Conservation (phyloP, 2,113 vertebrate species). For the Lophura nycthemera region DNA sequence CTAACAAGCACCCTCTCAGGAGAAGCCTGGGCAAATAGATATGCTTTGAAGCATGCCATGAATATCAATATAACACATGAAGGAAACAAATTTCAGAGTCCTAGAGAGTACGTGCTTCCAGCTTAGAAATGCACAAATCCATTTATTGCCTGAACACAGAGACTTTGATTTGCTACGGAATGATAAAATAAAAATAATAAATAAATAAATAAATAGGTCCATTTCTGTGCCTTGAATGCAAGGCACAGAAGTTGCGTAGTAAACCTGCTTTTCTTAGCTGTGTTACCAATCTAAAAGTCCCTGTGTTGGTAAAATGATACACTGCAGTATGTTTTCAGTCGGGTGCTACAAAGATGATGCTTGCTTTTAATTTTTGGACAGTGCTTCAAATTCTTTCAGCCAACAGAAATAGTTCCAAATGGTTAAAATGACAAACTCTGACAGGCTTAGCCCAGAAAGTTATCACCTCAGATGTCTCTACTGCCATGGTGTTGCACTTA, state of each 20-base stretch:
- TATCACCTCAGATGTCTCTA: not conserved
- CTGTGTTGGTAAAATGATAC: not conserved
- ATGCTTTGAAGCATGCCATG: not conserved
- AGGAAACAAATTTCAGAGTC: not conserved
- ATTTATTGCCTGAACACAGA: not conserved
- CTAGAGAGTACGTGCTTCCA: not conserved
- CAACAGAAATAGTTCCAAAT: not conserved
- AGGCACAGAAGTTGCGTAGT: not conserved
- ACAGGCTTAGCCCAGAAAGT: not conserved
- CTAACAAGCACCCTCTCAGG: not conserved
- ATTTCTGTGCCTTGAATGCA: not conserved
- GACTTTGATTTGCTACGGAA: not conserved
- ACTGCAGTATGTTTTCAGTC: not conserved
- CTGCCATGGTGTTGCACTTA: not conserved
- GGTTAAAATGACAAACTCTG: not conserved
- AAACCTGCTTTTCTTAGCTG: not conserved
- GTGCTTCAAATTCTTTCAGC: not conserved
- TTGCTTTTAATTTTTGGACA: slow-evolving; percentile 9
- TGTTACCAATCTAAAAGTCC: not conserved
- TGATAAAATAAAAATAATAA: not conserved
- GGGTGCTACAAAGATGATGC: not conserved
- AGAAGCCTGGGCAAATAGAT: not conserved
- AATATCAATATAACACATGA: not conserved
- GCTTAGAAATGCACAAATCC: not conserved
- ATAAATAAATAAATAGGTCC: not conserved